These are phyloP conservation scores for Melanotaenia boesemani DNA, from an alignment of 2,797 vertebrate genomes.

Conservation along the genomic window DNA sequence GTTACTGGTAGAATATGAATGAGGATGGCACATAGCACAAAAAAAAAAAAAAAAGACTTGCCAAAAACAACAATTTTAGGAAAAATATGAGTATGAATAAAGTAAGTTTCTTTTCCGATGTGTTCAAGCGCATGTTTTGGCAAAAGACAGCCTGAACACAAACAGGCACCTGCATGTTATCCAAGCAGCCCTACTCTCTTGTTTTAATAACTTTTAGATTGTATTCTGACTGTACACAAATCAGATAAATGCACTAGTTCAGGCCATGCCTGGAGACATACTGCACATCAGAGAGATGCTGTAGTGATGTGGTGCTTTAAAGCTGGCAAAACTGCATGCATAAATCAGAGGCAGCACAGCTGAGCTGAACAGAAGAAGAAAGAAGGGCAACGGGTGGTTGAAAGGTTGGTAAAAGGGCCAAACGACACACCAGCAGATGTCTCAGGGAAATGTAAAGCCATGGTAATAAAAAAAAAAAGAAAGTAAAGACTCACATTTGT, in stretches of 20 bases:
- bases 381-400: conserved; percentile 2
- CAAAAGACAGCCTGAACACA: not conserved
- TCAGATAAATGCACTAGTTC: conserved; percentile 48
- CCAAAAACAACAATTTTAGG: no score
- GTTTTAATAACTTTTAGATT: conserved; percentile 45
- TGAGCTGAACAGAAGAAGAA: conserved; percentile 23
- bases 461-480: not conserved
- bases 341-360: conserved; percentile 48
- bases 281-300: conserved; percentile 46
- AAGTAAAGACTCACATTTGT: not conserved
- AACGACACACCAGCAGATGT: not conserved
- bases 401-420: conserved; percentile 30
- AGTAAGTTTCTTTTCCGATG: not conserved
- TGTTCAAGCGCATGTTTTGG: not conserved
- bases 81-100: no score
- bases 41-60: no score
- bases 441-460: conserved; percentile 18
- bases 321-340: conserved; percentile 44
- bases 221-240: conserved; percentile 49
- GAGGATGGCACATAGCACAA: no score
- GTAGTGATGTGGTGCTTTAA: conserved; percentile 48
- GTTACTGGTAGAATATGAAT: no score
- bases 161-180: conserved; percentile 26
- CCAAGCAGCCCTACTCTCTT: conserved; percentile 22
- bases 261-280: conserved; percentile 32